Evolutionary conservation across 23 tunicate species (phyloP), one percentile per base, ranked within the genome.

Genomic region (Halocynthia roretzi): DNA sequence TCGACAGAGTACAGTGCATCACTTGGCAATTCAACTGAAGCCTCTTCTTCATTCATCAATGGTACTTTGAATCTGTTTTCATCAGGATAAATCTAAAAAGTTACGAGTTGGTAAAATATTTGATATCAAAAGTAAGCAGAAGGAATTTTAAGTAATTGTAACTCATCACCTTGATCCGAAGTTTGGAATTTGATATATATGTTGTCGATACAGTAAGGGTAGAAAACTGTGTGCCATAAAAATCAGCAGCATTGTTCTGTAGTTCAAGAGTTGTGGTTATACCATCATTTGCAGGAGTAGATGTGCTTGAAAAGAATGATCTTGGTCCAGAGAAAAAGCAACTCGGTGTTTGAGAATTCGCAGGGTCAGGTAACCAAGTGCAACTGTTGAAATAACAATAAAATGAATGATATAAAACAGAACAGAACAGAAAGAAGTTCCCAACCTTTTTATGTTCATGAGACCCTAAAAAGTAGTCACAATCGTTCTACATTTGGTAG

Each of bases 1-100:
- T 63, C 68, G 8, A 88, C 95, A 48, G 74, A 73, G 72, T 83
- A 88, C 51, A 88, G 54, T 5, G 95, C 77, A 5, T 77, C 81
- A 22, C 62, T 49, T 9, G 83, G 87, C 49, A 40, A 53, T 5
- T 52, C 21, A 5, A 61, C 56, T 8, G 50, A 67, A 4, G 21
- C 76, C 23, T 83, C 85, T 50, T 73, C 62, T 21, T 56, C 76
- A 17, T 77, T 50, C 5, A 17, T 5, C 68, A 88, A 18, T 10
- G 95, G 95, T 71, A 88, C 95, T 65, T 88, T 87, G 63, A 83
- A 88, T 40, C 95, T 78, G 5, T 67, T 23, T 22, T 19, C 50
- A 79, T 19, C 20, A 48, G 62, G 75, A 67, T 52, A 79, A 50
- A 62, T 79, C 75, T 62, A 50, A 77, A 49, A 64, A 64, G 8